Conservation (phyloP, 2,888 invertebrate genomes). For the Rhyacophila evoluta region DNA sequence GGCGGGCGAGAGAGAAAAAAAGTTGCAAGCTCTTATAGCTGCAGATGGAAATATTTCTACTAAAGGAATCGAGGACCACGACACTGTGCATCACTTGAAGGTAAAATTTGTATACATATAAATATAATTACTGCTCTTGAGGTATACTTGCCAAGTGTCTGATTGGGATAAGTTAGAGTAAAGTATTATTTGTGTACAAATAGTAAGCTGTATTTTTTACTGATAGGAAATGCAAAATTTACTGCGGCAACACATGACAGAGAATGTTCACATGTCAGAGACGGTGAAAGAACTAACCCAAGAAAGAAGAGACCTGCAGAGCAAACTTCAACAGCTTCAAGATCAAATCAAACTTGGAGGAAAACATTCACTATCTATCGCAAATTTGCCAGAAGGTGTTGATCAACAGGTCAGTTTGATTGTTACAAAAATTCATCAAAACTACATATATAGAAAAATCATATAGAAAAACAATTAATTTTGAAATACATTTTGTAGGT, state of each 20-base stretch:
- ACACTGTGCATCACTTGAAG: slow-evolving; percentile 59
- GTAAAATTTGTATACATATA: too few relatives aligned
- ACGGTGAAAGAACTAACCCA: slow-evolving; percentile 59
- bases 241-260: slow-evolving; percentile 65
- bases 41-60: slow-evolving; percentile 56
- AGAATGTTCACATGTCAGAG: slow-evolving; percentile 68
- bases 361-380: slow-evolving; percentile 43
- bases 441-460: too few relatives aligned
- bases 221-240: slow-evolving; percentile 66
- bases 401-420: slow-evolving; percentile 55
- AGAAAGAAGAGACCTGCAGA: slow-evolving; percentile 61
- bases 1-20: slow-evolving; percentile 60
- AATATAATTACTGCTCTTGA: too few relatives aligned
- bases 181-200: too few relatives aligned
- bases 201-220: too few relatives aligned
- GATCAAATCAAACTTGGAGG: slow-evolving; percentile 55
- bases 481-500: slow-evolving; percentile 60
- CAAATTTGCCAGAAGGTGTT: slow-evolving; percentile 55
- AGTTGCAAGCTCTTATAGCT: slow-evolving; percentile 58
- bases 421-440: too few relatives aligned
- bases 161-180: too few relatives aligned
- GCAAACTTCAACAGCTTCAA: slow-evolving; percentile 64
- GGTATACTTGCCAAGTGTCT: too few relatives aligned
- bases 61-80: slow-evolving; percentile 42
- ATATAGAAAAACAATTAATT: too few relatives aligned